Evolutionary conservation across 1,140 invertebrate species (phyloP).

Genomic region (Gryllus bimaculatus): DNA sequence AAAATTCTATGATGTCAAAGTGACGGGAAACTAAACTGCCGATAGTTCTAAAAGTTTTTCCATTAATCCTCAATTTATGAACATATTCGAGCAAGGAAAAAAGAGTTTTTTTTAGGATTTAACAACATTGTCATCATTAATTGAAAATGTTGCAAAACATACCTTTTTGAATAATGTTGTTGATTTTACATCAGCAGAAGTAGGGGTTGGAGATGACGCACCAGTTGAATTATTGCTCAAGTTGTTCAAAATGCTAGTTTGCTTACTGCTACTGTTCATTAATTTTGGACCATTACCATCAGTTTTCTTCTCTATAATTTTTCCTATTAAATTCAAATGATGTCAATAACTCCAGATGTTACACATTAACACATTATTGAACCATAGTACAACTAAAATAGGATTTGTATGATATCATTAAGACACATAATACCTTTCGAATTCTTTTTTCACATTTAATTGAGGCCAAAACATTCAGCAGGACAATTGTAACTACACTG

Average conservation of each 20-base stretch:
- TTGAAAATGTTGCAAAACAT: conserved; percentile 19
- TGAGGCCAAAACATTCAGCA: not conserved
- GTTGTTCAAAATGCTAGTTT: conserved; percentile 30
- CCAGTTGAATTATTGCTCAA: conserved; percentile 35
- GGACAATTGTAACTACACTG: not conserved
- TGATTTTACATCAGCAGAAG: conserved; percentile 37
- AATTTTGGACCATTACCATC: conserved; percentile 33
- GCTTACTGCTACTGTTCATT: conserved; percentile 27
- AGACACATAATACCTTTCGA: not conserved
- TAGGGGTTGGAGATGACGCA: conserved; percentile 33
- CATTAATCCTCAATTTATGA: too few relatives aligned
- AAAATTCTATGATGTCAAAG: too few relatives aligned
- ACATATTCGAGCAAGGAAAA: too few relatives aligned
- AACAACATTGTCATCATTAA: too few relatives aligned
- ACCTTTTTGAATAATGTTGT: conserved; percentile 51
- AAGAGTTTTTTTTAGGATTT: too few relatives aligned
- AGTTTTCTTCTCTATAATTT: conserved; percentile 50
- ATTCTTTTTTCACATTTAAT: not conserved
- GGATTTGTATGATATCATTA: not conserved
- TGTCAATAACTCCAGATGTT: not conserved
- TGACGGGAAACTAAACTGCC: too few relatives aligned
- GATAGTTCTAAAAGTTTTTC: too few relatives aligned
- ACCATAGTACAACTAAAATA: not conserved
- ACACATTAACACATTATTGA: not conserved
- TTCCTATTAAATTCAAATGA: conserved; percentile 34